phyloP scores from a whole-genome alignment of 2,888 invertebrate species.

The Molorchus minor region DNA sequence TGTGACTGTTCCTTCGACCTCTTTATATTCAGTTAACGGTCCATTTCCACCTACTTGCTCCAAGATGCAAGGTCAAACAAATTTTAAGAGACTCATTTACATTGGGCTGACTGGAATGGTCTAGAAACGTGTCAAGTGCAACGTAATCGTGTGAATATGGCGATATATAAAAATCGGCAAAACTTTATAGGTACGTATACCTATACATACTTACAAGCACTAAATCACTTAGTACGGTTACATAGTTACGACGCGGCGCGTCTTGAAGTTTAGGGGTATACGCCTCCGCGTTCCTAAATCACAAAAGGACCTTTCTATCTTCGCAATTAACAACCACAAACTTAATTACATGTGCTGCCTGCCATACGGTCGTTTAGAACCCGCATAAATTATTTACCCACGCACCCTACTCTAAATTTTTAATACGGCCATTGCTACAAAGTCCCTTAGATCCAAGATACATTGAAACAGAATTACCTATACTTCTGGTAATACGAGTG shows the following conservation, averaged over 20 bases:
- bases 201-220: background rate
- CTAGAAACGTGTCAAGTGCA: too few relatives aligned
- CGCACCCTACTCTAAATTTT: too few relatives aligned
- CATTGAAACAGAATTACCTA: too few relatives aligned
- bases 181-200: background rate
- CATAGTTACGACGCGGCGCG: background rate
- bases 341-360: conserved; percentile 20
- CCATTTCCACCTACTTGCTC: too few relatives aligned
- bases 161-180: background rate
- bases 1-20: too few relatives aligned
- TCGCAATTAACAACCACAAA: conserved; percentile 24
- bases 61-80: too few relatives aligned
- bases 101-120: too few relatives aligned
- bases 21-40: too few relatives aligned
- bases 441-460: too few relatives aligned
- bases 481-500: too few relatives aligned
- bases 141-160: too few relatives aligned
- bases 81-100: too few relatives aligned
- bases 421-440: background rate
- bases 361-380: conserved; percentile 11
- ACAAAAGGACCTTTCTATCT: conserved; percentile 8
- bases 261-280: conserved; percentile 17
- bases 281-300: background rate
- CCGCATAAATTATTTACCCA: conserved; percentile 7
- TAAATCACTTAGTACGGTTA: background rate